Percentiles rank a stretch among this genome's conserved stretches.
Evolutionary conservation across 2,797 vertebrate species (phyloP).

Genomic region (Sebastes aleutianus): DNA sequence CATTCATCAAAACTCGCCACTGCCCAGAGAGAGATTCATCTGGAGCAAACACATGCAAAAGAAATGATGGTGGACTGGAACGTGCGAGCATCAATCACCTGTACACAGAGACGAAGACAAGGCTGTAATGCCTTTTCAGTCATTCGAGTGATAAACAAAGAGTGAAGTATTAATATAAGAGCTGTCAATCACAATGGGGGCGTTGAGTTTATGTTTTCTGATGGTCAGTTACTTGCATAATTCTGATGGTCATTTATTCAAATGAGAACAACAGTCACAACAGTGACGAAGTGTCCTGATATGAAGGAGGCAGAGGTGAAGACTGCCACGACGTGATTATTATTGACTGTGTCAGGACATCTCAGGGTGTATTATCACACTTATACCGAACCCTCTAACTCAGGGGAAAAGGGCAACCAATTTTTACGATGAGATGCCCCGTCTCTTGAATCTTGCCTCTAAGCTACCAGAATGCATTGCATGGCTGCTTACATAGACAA

Average conservation of each 20-base stretch:
- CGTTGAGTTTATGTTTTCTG: background rate
- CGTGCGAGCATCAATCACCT: slow-evolving; percentile 33
- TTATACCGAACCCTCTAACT: background rate
- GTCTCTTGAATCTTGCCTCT: no score
- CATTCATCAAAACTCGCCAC: slow-evolving; percentile 73
- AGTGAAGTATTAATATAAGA: background rate
- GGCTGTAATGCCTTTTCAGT: background rate
- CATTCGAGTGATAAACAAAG: slow-evolving; percentile 17
- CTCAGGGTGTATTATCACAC: background rate
- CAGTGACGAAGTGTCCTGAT: background rate
- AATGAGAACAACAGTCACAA: background rate
- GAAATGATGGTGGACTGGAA: slow-evolving; percentile 36
- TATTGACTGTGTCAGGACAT: background rate
- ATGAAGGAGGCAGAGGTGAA: background rate
- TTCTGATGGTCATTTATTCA: background rate
- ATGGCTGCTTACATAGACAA: no score
- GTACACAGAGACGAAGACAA: background rate
- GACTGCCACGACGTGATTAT: background rate
- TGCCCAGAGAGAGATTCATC: slow-evolving; percentile 59
- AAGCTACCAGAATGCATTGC: no score
- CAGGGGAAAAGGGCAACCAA: background rate
- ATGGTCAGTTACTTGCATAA: background rate
- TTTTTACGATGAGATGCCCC: background rate
- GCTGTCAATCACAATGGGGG: background rate
- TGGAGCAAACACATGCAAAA: slow-evolving; percentile 51